phyloP scores from a whole-genome alignment of 2,113 vertebrate species.

The Ammodytes marinus region DNA sequence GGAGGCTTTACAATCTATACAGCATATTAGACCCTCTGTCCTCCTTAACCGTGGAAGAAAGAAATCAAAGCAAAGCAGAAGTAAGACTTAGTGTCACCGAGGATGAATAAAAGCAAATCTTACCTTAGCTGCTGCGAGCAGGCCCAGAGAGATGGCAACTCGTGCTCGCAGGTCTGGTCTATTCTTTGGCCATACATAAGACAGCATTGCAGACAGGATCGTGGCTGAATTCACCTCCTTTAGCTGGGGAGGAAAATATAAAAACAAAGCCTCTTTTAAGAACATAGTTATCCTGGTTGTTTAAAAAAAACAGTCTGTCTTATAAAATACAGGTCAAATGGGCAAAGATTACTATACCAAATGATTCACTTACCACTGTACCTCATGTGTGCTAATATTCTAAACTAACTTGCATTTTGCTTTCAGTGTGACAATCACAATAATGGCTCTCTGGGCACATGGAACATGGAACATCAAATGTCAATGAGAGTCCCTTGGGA shows the following conservation, averaged over 20 bases:
- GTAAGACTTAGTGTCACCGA: background rate
- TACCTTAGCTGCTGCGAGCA: slow-evolving; percentile 95
- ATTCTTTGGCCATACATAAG: slow-evolving; percentile 96
- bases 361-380: slow-evolving; percentile 9
- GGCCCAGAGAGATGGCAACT: slow-evolving; percentile 91
- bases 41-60: too few relatives aligned
- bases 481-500: slow-evolving; percentile 62
- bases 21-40: too few relatives aligned
- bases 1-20: too few relatives aligned
- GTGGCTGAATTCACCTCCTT: slow-evolving; percentile 91
- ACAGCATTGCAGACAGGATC: slow-evolving; percentile 94
- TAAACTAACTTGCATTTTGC: slow-evolving; percentile 36
- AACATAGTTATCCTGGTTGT: background rate
- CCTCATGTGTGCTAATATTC: slow-evolving; percentile 30
- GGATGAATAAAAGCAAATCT: background rate
- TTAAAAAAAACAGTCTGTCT: background rate
- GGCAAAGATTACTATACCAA: background rate
- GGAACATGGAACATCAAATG: slow-evolving; percentile 67
- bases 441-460: slow-evolving; percentile 42
- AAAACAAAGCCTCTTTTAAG: slow-evolving; percentile 37
- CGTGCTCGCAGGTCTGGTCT: slow-evolving; percentile 94
- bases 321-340: background rate
- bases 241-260: slow-evolving; percentile 83
- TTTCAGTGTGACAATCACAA: slow-evolving; percentile 52
- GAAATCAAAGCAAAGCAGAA: background rate